Conservation (phyloP, 2,113 vertebrate species). For the Pardalotus punctatus region DNA sequence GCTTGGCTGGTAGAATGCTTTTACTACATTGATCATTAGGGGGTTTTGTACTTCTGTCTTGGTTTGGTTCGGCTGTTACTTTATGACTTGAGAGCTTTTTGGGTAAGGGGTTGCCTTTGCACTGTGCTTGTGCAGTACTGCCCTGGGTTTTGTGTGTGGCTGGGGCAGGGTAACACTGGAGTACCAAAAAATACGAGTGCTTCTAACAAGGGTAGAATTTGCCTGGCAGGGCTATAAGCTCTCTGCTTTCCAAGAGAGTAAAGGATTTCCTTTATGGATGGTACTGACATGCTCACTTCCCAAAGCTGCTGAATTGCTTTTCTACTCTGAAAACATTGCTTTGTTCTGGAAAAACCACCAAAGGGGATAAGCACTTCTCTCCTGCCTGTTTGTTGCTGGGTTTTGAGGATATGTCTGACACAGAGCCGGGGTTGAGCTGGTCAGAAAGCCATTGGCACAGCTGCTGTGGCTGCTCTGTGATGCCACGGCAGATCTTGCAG, state of each 20-base stretch:
- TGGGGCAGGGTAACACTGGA: neutral
- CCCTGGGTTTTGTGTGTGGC: neutral
- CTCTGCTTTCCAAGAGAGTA: neutral
- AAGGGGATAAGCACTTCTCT: neutral
- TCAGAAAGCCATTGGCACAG: neutral
- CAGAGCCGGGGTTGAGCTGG: neutral
- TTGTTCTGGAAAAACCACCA: neutral
- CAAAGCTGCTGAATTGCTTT: neutral
- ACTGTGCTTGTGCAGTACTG: neutral
- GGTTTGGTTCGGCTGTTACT: neutral
- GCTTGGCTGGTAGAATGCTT: neutral
- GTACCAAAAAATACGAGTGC: neutral
- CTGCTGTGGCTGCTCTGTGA: neutral
- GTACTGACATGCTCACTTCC: accelerated
- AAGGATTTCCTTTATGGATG: neutral
- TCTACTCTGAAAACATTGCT: neutral
- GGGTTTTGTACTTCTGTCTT: neutral
- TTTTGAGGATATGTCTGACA: neutral
- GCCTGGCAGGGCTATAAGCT: neutral
- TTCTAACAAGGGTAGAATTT: neutral
- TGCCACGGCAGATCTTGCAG: neutral
- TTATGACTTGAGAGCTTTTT: neutral
- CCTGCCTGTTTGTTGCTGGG: neutral
- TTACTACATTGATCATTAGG: neutral
- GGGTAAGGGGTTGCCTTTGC: neutral